These are phyloP conservation scores for Osmerus eperlanus DNA, from an alignment of 2,113 vertebrate species.

Conservation along the genomic window DNA sequence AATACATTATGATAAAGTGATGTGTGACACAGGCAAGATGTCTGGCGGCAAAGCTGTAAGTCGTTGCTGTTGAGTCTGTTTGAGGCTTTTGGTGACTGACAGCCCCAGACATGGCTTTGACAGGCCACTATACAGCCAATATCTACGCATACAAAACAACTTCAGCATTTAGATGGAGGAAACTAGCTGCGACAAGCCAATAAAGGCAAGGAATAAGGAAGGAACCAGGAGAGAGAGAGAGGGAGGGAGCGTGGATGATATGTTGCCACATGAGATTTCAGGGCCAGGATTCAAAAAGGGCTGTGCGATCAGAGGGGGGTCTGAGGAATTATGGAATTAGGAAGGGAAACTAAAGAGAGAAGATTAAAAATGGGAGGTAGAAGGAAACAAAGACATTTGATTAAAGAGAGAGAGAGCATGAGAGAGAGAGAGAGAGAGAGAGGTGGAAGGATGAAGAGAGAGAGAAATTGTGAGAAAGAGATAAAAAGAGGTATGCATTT, in stretches of 20 bases:
- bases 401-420: not conserved
- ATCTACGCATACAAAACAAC: constrained; percentile 34
- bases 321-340: not conserved
- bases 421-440: no score
- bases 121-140: constrained; percentile 46
- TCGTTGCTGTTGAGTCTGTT: constrained; percentile 19
- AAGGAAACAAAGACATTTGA: not conserved
- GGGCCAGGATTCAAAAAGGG: not conserved
- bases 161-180: constrained; percentile 21
- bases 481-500: not conserved
- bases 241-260: constrained; percentile 1
- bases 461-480: no score
- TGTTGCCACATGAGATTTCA: constrained; percentile 4
- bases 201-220: not conserved
- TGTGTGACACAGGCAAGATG: constrained; percentile 31
- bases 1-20: not conserved
- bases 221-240: not conserved
- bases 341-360: not conserved
- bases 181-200: constrained; percentile 41
- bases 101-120: constrained; percentile 46
- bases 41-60: constrained; percentile 6
- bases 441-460: no score
- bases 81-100: constrained; percentile 42
- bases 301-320: not conserved
- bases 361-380: constrained; percentile 1